Conservation (phyloP, 2,888 invertebrate species). For the Druceiella hillmani region DNA sequence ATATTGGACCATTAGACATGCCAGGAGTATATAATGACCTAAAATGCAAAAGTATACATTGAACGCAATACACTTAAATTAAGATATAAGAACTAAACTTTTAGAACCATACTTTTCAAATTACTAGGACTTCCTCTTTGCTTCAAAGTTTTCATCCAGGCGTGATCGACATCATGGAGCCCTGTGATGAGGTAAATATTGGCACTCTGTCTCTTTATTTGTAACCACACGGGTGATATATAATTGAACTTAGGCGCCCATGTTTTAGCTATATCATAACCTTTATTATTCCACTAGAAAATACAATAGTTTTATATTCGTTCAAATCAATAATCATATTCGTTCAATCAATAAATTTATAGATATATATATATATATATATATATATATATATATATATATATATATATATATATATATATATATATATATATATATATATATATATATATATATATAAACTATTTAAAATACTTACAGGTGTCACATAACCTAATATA, state of each 20-base stretch:
- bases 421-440: constrained; percentile 6
- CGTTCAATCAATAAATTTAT: background rate
- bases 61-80: too few species aligned
- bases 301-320: background rate
- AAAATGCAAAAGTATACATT: too few species aligned
- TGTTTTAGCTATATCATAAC: constrained; percentile 86
- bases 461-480: constrained; percentile 51
- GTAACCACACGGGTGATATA: constrained; percentile 94
- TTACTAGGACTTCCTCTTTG: constrained; percentile 50
- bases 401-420: constrained; percentile 1
- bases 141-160: constrained; percentile 73
- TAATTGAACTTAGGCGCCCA: constrained; percentile 87
- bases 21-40: too few species aligned
- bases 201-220: constrained; percentile 61
- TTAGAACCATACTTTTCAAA: constrained; percentile 62
- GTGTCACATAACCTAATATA: constrained; percentile 89
- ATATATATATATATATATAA: constrained; percentile 26
- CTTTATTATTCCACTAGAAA: constrained; percentile 90
- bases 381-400: background rate
- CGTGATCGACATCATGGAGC: constrained; percentile 78
- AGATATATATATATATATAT: constrained; percentile 4
- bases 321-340: constrained; percentile 3
- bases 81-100: too few species aligned
- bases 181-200: constrained; percentile 63
- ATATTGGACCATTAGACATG: too few species aligned